Evolutionary conservation across 2,888 invertebrate species (phyloP), one percentile per base, ranked within the genome.

Genomic region (Oasisia sp.): DNA sequence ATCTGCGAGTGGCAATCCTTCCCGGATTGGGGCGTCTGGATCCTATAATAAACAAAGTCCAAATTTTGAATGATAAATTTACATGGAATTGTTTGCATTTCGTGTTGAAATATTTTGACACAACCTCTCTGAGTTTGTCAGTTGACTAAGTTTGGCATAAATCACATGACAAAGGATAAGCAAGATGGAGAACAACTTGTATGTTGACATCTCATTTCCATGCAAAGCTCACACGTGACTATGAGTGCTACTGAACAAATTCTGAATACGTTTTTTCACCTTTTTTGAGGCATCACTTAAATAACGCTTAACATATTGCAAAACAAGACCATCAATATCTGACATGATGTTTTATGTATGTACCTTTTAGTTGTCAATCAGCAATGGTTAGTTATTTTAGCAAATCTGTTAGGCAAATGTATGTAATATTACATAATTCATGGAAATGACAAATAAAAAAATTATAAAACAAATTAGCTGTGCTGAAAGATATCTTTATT

Each of bases 1-100:
- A 94, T 98, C 98, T 96, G 99, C 98, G 58, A 99, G 96, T 3
- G 97, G 97, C 95, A 97, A 97, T 92, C 97, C 97, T 95, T 98
- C 98, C 91, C 98, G 97, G 91, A 97, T 97, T 0, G 98, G 98
- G 32, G 99, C 99, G 97, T 99, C 99, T 0, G 99, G 99, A 96
- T 99, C 99, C 96, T 96, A 92, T n/a, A 92, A 89, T 56, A 38
- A 91, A 92, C 90, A 89, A 45, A 27, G 32, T 58, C 32, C 50
- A 19, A 44, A 19, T 74, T 74, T 27, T 74, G 8, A 11, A 5
- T 32, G 32, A 3, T 56, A 38, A 91, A 90, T 2, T 38, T 38
- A 38, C 38, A 38, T 38, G 38, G 38, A 38, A 2, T 38, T 38
- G 1, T 38, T 38, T 38, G 38, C 38, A 38, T 74, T 27, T 19